phyloP scores from a whole-genome alignment of 2,113 vertebrate species.

The Rhodinocichla rosea region DNA sequence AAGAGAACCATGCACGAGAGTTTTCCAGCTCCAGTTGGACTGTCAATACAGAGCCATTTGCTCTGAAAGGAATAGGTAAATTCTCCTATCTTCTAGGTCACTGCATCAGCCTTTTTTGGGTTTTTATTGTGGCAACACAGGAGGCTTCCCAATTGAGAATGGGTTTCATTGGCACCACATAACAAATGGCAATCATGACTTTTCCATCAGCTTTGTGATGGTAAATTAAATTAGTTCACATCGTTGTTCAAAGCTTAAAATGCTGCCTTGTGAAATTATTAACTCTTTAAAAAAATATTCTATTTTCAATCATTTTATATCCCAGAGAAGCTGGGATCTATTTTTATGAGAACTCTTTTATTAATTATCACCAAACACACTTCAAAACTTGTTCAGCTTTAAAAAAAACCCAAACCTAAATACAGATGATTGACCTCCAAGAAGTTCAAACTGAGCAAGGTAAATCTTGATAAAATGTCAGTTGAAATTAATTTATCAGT shows the following conservation, averaged over 20 bases:
- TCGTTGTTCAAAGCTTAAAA: neutral
- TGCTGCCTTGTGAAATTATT: neutral
- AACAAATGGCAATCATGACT: neutral
- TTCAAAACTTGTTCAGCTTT: neutral
- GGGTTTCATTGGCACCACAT: neutral
- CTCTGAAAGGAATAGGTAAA: neutral
- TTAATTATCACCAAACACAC: neutral
- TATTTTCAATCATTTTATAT: neutral
- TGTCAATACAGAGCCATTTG: neutral
- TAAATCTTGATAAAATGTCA: neutral
- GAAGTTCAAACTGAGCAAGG: neutral
- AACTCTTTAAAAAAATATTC: neutral
- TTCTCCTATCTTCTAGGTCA: neutral
- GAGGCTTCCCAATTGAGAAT: neutral
- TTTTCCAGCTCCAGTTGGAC: neutral
- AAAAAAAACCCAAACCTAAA: neutral
- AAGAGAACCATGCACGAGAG: neutral
- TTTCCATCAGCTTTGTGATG: neutral
- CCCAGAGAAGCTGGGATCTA: neutral
- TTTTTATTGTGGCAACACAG: neutral
- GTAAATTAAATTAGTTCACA: conserved; percentile 11
- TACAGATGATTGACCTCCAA: neutral
- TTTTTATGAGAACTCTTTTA: neutral
- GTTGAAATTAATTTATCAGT: neutral
- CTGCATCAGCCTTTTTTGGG: neutral